These are phyloP conservation scores for Eurypyga helias DNA, from an alignment of 2,113 vertebrate genomes.

Conservation along the genomic window DNA sequence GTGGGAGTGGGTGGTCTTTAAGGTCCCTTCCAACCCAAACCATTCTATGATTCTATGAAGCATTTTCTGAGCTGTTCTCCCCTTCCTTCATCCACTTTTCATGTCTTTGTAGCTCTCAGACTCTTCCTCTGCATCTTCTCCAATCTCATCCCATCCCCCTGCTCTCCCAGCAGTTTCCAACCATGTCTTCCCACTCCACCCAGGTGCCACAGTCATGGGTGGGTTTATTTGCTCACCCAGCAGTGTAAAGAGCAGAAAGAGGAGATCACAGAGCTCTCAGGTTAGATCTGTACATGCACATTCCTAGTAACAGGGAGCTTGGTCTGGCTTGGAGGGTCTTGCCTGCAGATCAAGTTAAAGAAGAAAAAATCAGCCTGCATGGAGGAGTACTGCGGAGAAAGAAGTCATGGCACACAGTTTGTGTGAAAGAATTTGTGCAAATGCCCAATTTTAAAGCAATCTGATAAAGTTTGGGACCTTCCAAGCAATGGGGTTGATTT, in stretches of 20 bases:
- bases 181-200: neutral
- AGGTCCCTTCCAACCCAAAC: too few species aligned
- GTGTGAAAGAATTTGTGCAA: neutral
- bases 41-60: neutral
- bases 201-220: rapidly evolving
- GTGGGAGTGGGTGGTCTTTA: too few species aligned
- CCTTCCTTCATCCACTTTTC: neutral
- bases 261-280: neutral
- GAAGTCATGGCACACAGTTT: neutral
- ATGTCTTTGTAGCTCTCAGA: neutral
- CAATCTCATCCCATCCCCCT: too few species aligned
- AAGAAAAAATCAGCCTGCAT: neutral
- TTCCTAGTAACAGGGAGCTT: neutral
- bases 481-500: neutral
- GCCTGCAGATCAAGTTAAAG: neutral
- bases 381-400: neutral
- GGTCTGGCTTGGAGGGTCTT: too few species aligned
- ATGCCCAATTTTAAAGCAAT: neutral
- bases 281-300: neutral
- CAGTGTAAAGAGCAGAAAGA: neutral
- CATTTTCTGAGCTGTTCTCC: neutral
- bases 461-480: neutral
- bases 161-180: neutral
- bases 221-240: neutral
- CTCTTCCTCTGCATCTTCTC: neutral